Percentiles rank a stretch among this genome's conserved stretches.
Evolutionary conservation across 2,113 vertebrate genomes (phyloP).

Genomic region (Mesoclemmys tuberculata): DNA sequence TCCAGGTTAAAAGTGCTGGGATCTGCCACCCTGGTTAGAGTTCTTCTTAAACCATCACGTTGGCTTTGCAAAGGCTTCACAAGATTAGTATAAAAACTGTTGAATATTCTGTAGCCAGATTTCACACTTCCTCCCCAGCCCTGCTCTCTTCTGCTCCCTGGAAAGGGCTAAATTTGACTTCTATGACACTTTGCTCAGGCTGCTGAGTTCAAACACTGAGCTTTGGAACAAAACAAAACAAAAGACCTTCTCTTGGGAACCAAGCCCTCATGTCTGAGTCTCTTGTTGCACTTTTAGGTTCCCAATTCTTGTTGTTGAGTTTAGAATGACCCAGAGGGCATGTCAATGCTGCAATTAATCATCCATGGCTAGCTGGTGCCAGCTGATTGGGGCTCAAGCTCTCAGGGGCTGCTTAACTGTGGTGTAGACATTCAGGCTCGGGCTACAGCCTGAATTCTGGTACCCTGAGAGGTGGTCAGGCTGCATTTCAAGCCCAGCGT

Average conservation of each 20-base stretch:
- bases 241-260: background rate
- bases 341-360: background rate
- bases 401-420: no score
- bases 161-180: background rate
- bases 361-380: background rate
- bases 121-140: background rate
- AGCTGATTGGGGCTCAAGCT: background rate
- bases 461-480: background rate
- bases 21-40: background rate
- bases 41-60: background rate
- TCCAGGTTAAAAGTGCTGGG: background rate
- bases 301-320: background rate
- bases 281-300: background rate
- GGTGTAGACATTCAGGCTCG: background rate
- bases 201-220: background rate
- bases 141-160: background rate
- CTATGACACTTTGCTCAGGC: background rate
- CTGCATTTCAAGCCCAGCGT: background rate
- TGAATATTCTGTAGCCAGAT: background rate
- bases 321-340: background rate
- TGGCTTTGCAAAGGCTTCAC: background rate
- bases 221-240: background rate
- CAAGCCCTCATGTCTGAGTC: background rate
- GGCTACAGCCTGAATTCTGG: no score
- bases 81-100: background rate